Evolutionary conservation across 2,113 vertebrate species (phyloP), one percentile per base, ranked within the genome.

Genomic region (Thryonomys swinderianus): DNA sequence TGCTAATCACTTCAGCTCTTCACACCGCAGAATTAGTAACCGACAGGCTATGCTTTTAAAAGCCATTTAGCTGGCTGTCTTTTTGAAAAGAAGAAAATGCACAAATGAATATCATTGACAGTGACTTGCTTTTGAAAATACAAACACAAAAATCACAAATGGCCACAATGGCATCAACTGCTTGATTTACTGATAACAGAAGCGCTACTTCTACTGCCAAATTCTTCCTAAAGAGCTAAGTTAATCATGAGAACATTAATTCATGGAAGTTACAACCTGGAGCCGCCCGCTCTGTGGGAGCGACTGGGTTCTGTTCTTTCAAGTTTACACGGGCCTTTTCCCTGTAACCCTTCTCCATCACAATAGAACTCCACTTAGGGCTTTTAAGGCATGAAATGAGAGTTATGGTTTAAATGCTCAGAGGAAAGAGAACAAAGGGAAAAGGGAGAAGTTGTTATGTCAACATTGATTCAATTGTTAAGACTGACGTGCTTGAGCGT

Each of bases 301-400:
- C 9, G 90, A 93, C 55, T 80, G 21, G 10, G 93, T 73, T 97
- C 67, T 51, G 45, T 12, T 83, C 12, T 92, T 97, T 95, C 88
- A 90, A 94, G 59, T 74, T 91, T 86, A 90, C 32, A 80, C 93
- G 27, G 6, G 90, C 86, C 40, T 30, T 95, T 97, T 62, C 62
- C 88, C 83, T 94, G 90, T 88, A 93, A 74, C 85, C 88, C 92
- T 57, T 96, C 82, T 71, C 40, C 96, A 92, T 96, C 92, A 69
- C 48, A 96, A 86, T 67, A 91, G 45, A 96, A 89, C 79, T 95
- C 96, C 78, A 45, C 96, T 90, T 97, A 96, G 51, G 94, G 84
- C 91, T 98, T 97, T 98, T 93, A 97, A 95, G 96, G 59, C 66
- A 85, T 96, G 95, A 96, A 96, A 84, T 94, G 85, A 97, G 69